A percentile compares a stretch with the other conserved stretches of the same genome.
Conservation (phyloP, 2,113 vertebrate species). For the Carlito syrichta region DNA sequence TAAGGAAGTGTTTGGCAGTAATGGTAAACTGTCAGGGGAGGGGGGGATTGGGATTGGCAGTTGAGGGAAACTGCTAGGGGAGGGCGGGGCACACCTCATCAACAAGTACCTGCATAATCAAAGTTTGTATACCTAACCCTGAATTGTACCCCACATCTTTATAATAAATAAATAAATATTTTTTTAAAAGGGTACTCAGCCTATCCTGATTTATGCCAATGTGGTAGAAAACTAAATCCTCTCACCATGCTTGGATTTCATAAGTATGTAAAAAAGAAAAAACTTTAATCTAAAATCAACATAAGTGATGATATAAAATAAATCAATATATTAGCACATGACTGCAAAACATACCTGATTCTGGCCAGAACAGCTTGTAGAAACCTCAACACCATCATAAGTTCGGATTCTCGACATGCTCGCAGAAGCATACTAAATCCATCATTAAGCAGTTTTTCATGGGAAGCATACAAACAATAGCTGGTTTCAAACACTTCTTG, state of each 20-base stretch:
- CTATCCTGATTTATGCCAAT: neutral
- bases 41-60: no score
- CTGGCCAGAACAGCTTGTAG: slow-evolving; percentile 90
- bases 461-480: slow-evolving; percentile 87
- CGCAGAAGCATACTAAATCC: slow-evolving; percentile 94
- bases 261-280: neutral
- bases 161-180: no score
- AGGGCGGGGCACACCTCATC: no score
- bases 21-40: no score
- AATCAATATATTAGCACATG: neutral
- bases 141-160: no score
- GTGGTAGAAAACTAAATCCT: neutral
- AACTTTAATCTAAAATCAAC: slow-evolving; percentile 28
- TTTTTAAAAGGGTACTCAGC: neutral
- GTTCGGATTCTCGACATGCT: slow-evolving; percentile 91
- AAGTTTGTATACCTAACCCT: no score
- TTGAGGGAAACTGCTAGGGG: no score
- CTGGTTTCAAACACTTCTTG: slow-evolving; percentile 95
- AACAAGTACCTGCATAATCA: no score
- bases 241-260: neutral
- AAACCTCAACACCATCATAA: slow-evolving; percentile 88
- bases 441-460: slow-evolving; percentile 94
- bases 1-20: no score
- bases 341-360: slow-evolving; percentile 87
- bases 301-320: neutral